Evolutionary conservation across 2,113 vertebrate genomes (phyloP), one percentile per base, ranked within the genome.

Genomic region (Plecotus auritus): DNA sequence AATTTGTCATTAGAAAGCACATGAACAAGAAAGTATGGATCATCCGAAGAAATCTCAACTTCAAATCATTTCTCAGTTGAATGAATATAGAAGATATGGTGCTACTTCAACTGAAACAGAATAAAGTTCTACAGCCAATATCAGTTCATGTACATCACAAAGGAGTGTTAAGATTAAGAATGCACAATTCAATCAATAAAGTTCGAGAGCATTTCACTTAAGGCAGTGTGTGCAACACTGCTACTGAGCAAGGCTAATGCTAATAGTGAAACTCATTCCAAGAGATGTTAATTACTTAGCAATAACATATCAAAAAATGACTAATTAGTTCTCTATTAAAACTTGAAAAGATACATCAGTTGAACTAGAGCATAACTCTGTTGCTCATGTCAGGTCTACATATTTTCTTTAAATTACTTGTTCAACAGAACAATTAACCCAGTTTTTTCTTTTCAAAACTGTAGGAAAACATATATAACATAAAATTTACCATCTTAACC

Each of bases 301-400:
- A 87, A 66, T 72, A 45, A 74, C 32, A 74, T 14, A 77, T 67
- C 23, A 94, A 35, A 88, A 96, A 95, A 47, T 76, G 28, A 93
- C 56, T 93, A 77, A 95, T 94, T 72, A 90, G n/a, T 61, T 95
- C 82, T 95, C 77, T 67, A 86, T 76, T 88, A 96, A 96, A 95
- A 88, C 78, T 67, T 92, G 72, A 95, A 96, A 93, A 95, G 51
- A 90, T 28, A 85, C 32, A 80, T 90, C 61, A 96, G 51, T 73
- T 93, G 51, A 95, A 94, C 94, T 73, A 76, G 12, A 76, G 18
- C 14, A 10, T 92, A 80, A 89, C n/a, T 92, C 42, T 85, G 83
- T 66, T 66, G 26, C 45, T 93, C 18, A 42, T 61, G 83, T 92
- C 91, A 93, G 26, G 37, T 90, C 35, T 84, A 72, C 35, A 82